These are phyloP conservation scores for Phrynocephalus guinanensis DNA, from an alignment of 2,797 vertebrate species.

Conservation along the genomic window DNA sequence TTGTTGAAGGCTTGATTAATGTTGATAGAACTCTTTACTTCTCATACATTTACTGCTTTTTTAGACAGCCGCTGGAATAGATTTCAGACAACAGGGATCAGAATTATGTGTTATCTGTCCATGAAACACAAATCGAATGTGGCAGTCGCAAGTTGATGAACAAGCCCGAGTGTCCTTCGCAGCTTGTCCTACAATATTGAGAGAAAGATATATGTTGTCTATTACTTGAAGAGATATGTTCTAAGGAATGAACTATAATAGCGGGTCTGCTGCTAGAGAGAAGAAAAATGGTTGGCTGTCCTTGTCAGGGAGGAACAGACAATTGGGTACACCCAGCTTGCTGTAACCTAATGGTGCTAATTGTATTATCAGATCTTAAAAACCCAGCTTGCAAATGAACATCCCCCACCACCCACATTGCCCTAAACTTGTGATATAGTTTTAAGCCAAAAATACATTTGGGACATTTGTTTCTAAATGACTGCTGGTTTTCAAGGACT, in stretches of 20 bases:
- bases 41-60: constrained; percentile 31
- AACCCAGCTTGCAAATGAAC: background rate
- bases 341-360: background rate
- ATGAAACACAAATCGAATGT: constrained; percentile 27
- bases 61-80: constrained; percentile 31
- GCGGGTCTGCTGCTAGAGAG: background rate
- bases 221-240: constrained; percentile 19
- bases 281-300: constrained; percentile 22
- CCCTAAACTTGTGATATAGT: background rate
- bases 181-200: constrained; percentile 20
- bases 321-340: background rate
- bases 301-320: constrained; percentile 14
- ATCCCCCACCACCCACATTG: background rate
- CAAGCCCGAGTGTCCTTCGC: constrained; percentile 2
- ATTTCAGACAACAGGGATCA: constrained; percentile 39
- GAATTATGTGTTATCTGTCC: constrained; percentile 29
- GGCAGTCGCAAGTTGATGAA: constrained; percentile 37
- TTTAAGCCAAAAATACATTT: background rate
- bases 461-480: background rate
- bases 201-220: constrained; percentile 31
- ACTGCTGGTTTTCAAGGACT: background rate
- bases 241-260: constrained; percentile 16
- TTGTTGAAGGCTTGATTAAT: constrained; percentile 47
- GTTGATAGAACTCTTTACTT: constrained; percentile 29
- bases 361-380: background rate